Conservation (phyloP, 2,888 invertebrate genomes). For the Argyresthia albistria region DNA sequence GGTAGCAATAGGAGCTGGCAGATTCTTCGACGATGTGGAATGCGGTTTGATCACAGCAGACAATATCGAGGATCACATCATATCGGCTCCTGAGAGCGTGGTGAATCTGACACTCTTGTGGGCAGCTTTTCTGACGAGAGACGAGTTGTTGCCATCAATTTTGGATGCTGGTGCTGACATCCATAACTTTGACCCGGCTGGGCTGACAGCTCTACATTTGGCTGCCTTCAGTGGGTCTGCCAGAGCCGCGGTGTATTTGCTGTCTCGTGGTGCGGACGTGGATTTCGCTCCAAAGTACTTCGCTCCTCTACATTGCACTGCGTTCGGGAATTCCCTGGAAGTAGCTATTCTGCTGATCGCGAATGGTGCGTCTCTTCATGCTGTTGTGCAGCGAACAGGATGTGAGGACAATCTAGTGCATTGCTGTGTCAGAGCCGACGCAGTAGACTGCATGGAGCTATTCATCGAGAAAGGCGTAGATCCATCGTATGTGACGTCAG, state of each 20-base stretch:
- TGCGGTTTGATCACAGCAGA: slow-evolving; percentile 75
- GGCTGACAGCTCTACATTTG: slow-evolving; percentile 82
- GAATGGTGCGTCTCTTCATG: slow-evolving; percentile 77
- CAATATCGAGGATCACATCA: slow-evolving; percentile 71
- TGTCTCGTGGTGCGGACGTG: slow-evolving; percentile 79
- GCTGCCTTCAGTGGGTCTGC: slow-evolving; percentile 84
- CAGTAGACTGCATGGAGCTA: slow-evolving; percentile 82
- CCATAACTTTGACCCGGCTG: slow-evolving; percentile 80
- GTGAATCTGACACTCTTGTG: slow-evolving; percentile 81
- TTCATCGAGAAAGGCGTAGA: slow-evolving; percentile 83
- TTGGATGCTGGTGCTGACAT: slow-evolving; percentile 78
- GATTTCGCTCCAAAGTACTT: slow-evolving; percentile 80
- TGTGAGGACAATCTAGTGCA: slow-evolving; percentile 86
- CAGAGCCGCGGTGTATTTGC: slow-evolving; percentile 77
- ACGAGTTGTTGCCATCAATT: slow-evolving; percentile 79
- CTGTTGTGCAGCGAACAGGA: slow-evolving; percentile 77
- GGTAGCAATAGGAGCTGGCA: slow-evolving; percentile 74
- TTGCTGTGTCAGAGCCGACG: slow-evolving; percentile 86
- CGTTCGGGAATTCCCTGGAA: slow-evolving; percentile 88
- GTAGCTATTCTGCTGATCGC: slow-evolving; percentile 83
- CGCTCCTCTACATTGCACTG: slow-evolving; percentile 90
- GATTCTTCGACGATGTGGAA: slow-evolving; percentile 83
- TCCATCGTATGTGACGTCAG: slow-evolving; percentile 80
- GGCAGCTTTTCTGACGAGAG: slow-evolving; percentile 80
- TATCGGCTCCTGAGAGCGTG: slow-evolving; percentile 76